Evolutionary conservation across 2,113 vertebrate species (phyloP).

Genomic region (Microtus oregoni): DNA sequence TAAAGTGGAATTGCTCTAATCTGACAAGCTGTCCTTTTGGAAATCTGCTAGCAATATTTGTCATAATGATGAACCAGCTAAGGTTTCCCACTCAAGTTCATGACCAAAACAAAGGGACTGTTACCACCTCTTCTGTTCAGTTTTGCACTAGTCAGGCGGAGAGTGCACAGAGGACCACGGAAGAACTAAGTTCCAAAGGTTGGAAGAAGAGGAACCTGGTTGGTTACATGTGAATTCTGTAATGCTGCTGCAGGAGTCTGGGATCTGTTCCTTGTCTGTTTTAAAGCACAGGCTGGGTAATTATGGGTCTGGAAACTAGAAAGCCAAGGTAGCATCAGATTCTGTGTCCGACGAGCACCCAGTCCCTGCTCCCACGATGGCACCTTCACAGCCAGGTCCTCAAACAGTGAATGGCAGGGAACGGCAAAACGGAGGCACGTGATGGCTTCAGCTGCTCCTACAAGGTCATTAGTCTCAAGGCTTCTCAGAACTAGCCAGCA

Average conservation of each 20-base stretch:
- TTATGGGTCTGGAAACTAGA: too few species aligned
- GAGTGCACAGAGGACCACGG: not conserved
- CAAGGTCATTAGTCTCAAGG: not conserved
- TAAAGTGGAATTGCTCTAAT: not conserved
- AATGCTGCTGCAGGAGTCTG: not conserved
- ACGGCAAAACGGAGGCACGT: too few species aligned
- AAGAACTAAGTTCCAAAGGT: not conserved
- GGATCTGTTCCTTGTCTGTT: not conserved
- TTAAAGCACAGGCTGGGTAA: not conserved
- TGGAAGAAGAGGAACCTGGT: not conserved
- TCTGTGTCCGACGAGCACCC: not conserved
- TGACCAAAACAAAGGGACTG: not conserved
- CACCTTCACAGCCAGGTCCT: not conserved
- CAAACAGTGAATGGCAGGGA: not conserved
- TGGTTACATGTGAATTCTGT: not conserved
- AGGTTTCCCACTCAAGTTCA: not conserved
- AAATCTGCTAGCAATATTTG: not conserved
- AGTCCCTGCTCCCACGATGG: not conserved
- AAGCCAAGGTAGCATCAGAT: not conserved
- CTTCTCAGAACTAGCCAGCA: not conserved
- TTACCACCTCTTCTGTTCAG: not conserved
- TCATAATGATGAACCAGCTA: not conserved
- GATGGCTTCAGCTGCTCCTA: not conserved
- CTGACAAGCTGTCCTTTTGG: not conserved
- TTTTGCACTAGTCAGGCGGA: not conserved